Percentiles rank a stretch among this genome's conserved stretches.
phyloP scores from a whole-genome alignment of 2,797 vertebrate genomes.

The Xenops minutus region DNA sequence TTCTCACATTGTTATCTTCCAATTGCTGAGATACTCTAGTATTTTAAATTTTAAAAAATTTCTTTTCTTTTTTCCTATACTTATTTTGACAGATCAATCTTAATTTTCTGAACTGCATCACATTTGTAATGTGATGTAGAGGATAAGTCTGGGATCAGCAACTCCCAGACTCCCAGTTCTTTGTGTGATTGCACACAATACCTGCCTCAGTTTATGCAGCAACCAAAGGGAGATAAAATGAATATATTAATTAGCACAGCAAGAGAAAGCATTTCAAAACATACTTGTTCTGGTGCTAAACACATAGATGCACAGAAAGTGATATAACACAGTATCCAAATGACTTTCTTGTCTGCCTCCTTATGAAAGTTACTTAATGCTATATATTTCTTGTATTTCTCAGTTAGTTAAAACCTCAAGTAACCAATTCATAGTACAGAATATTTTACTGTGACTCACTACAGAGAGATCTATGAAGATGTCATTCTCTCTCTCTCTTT shows the following conservation, averaged over 20 bases:
- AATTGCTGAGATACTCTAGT: neutral
- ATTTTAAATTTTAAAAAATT: neutral
- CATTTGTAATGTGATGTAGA: neutral
- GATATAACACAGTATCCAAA: neutral
- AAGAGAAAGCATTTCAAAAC: neutral
- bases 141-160: neutral
- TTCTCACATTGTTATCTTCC: neutral
- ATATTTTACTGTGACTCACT: neutral
- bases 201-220: neutral
- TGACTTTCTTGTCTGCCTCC: neutral
- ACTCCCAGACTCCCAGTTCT: neutral
- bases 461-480: neutral
- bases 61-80: neutral
- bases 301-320: neutral
- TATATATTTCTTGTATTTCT: neutral
- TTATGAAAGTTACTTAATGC: neutral
- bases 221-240: neutral
- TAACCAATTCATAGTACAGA: neutral
- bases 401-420: neutral
- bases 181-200: neutral
- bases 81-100: neutral
- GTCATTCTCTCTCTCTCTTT: neutral
- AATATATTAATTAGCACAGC: neutral
- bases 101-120: neutral
- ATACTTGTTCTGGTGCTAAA: neutral